Base-by-base conservation (phyloP, 2,113 vertebrate genomes). In the Aspidoscelis tigris region DNA sequence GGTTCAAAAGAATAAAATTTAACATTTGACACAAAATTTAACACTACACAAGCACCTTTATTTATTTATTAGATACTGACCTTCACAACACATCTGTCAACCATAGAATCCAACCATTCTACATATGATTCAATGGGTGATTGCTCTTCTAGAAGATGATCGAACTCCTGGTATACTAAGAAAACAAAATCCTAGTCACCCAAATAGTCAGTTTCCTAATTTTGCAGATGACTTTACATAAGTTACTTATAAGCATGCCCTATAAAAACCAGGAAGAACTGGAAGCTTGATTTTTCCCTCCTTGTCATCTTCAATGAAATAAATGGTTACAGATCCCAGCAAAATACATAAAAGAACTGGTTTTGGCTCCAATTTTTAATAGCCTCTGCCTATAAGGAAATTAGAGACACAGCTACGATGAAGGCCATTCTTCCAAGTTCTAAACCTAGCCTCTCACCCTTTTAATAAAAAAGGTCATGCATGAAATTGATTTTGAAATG, bases 101-200 rank as follows among this genome's bases (percentile, higher is more conserved):
- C 99, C 99, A 99, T 99, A 80, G 98, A 97, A 93, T 99, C 99
- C 95, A 99, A 94, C 99, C 99, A 99, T 90, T 99, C 98, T 0
- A 99, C 97, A 93, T 99, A 99, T 0, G 98, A 97, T 93, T 99
- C 99, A 0, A 99, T 99, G 26, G 98, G 98, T 14, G 98, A 99
- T 91, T 99, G 98, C 88, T 99, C 99, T 92, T 99, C 99, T 88
- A 99, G 85, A 11, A 99, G 96, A 85, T 97, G 98, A 92, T 99
- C 99, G 90, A 99, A 99, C 92, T 99, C 98, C 94, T 99, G 99
- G 92, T 99, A 99, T 87, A 99, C 99, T 99, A 94, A 73, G 80
- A 89, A 78, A 69, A 91, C 80, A 94, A 72, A 77, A 81, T 82
- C 89, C 66, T 9, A 78, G 0, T 20, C 11, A 55, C 84, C 75